Evolutionary conservation across 2,888 invertebrate genomes (phyloP).

Genomic region (Drosophila fungiperda): DNA sequence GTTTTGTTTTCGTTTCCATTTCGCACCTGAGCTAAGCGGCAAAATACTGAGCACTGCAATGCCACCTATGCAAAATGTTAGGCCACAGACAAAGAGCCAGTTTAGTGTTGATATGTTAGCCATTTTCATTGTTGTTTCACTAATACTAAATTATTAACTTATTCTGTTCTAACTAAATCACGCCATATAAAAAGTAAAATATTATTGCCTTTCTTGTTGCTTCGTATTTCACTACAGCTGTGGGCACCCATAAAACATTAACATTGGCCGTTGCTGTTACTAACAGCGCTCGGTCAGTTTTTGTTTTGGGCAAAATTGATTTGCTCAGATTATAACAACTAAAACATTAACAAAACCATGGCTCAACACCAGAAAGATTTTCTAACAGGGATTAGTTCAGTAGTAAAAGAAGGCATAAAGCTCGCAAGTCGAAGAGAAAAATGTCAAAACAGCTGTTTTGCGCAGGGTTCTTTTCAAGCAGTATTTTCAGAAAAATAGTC

Average conservation of each 20-base stretch:
- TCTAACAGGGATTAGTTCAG: not conserved
- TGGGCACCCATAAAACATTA: slow-evolving; percentile 1
- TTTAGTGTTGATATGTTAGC: slow-evolving; percentile 76
- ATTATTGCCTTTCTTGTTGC: slow-evolving; percentile 12
- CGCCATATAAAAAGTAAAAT: slow-evolving; percentile 43
- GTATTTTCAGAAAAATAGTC: not conserved
- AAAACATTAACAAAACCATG: not conserved
- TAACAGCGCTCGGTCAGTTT: not conserved
- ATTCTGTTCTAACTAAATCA: slow-evolving; percentile 23
- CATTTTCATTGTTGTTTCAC: slow-evolving; percentile 60
- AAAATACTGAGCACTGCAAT: slow-evolving; percentile 81
- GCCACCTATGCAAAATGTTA: slow-evolving; percentile 81
- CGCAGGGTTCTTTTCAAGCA: not conserved
- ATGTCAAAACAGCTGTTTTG: not conserved
- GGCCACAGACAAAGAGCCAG: slow-evolving; percentile 82
- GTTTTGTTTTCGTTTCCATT: slow-evolving; percentile 14
- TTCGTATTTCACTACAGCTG: slow-evolving; percentile 4
- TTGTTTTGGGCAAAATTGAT: not conserved
- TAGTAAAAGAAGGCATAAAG: not conserved
- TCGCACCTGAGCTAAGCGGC: slow-evolving; percentile 80
- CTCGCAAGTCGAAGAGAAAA: not conserved
- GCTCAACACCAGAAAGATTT: not conserved
- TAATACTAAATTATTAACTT: slow-evolving; percentile 41
- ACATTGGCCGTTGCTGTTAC: not conserved
- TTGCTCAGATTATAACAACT: not conserved